These are phyloP conservation scores for Terrapene triunguis DNA, from an alignment of 2,113 vertebrate species.

Conservation along the genomic window DNA sequence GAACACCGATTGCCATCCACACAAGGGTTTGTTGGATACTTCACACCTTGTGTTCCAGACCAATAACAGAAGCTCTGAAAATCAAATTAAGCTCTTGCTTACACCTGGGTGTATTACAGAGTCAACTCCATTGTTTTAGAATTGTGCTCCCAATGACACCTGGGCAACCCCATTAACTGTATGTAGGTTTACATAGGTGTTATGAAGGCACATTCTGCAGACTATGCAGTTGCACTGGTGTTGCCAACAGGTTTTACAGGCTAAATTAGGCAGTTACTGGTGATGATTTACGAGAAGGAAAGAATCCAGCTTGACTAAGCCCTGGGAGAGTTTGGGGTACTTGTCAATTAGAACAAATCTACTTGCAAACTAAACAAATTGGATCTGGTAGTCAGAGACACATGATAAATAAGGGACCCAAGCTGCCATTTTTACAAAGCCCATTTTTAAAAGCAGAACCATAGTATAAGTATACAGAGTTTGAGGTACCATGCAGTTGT, in stretches of 20 bases:
- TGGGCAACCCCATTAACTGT: too few relatives aligned
- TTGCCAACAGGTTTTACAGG: not conserved
- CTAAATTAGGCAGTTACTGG: not conserved
- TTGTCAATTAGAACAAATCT: too few relatives aligned
- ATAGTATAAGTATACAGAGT: too few relatives aligned
- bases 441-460: too few relatives aligned
- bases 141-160: not conserved
- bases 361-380: too few relatives aligned
- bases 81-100: not conserved
- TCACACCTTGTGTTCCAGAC: not conserved
- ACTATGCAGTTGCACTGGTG: not conserved
- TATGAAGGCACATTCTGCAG: not conserved
- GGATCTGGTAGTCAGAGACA: too few relatives aligned
- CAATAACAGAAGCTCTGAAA: not conserved
- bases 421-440: too few relatives aligned
- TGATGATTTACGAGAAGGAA: too few relatives aligned
- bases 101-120: not conserved
- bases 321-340: too few relatives aligned
- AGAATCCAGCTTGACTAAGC: too few relatives aligned
- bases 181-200: not conserved
- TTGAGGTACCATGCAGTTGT: not conserved
- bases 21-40: not conserved
- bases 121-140: not conserved
- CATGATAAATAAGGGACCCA: too few relatives aligned
- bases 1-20: too few relatives aligned